Evolutionary conservation across 2,888 invertebrate genomes (phyloP), one percentile per base, ranked within the genome.

Genomic region (Mystacides longicornis): DNA sequence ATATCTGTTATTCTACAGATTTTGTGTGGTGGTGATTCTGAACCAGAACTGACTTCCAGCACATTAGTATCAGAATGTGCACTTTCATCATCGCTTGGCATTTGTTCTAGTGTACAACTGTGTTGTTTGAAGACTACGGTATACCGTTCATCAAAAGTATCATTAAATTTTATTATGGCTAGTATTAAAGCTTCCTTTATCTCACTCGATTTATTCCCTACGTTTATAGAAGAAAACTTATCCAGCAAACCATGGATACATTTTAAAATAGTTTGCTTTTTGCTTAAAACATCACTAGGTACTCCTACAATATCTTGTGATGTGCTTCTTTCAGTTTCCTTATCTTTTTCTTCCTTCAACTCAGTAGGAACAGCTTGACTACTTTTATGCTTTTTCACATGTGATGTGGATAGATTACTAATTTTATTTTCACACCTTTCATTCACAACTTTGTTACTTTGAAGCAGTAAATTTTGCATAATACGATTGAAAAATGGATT

Each of bases 401-500:
- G 5, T 27, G 27, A 27, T 27, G 27, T 27, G 5, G 5, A 7
- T 27, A 27, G n/a, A n/a, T n/a, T 27, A 27, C 27, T 27, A 7
- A 11, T 27, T 5, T 27, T 11, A 7, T 27, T 27, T 27, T 27
- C 27, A 27, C 27, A 27, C 5, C 37, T 37, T 14, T 7, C 3
- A 14, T 37, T 37, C 4, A 4, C 16, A 3, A 14, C 37, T n/a
- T 14, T 3, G 14, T 37, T 37, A 14, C 14, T 14, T 4, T 37
- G 37, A 14, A 14, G 16, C 4, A 37, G 4, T 47, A 59, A n/a
- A 37, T 59, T 57, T 18, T 59, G 55, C 20, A 52, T 57, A 16
- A 61, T 59, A 46, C 59, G 55, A 54, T 59, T 59, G 22, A 49
- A 57, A 48, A 57, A 61, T 19, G 42, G 51, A 18, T 43, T 46